Base-by-base conservation (phyloP, 2,113 vertebrate genomes). In the Semicossyphus pulcher region DNA sequence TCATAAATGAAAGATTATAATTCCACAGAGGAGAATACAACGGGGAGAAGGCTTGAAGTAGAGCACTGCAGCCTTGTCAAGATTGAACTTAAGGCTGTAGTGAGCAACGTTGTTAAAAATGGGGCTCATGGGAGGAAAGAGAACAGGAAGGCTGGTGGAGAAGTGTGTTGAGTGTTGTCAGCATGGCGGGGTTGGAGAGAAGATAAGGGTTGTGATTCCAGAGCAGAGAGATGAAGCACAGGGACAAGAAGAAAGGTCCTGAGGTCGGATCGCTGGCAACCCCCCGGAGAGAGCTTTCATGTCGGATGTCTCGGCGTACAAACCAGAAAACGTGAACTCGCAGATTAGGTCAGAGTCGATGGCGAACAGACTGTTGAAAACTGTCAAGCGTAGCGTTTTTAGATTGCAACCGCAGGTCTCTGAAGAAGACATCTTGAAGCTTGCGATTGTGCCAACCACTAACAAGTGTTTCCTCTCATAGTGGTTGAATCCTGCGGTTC, bases 1-100 rank as follows among this genome's bases (percentile, higher is more conserved):
- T 84, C 68, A 65, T 53, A 76, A 82, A 85, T 74, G 62, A 88
- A 70, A 71, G 44, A 56, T 74, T 71, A 20, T 69, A 49, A 65
- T 66, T 73, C 67, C 75, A 56, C 34, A 59, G 80, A 83, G 73
- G 23, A 20, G 52, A 49, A 64, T 41, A 25, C 11, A 42, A 60
- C 48, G 76, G 44, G 69, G 51, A 39, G 45, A 20, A 42, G 37
- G 60, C 16, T 63, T 69, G 34, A 65, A 76, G 79, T 58, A 16
- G 53, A 82, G 54, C 53, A 25, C 80, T 62, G 32, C 63, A 67
- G 78, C 14, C 56, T 64, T 72, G 70, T 82, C 73, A 68, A 79
- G 39, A 83, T 80, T 79, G 74, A 88, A 83, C 45, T 76, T 65
- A 41, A 73, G 64, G 62, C 53, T 15, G 53, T 20, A 54, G 69